A percentile compares a stretch with the other conserved stretches of the same genome.
Evolutionary conservation across 2,113 vertebrate genomes (phyloP).

Genomic region (Phainopepla nitens): DNA sequence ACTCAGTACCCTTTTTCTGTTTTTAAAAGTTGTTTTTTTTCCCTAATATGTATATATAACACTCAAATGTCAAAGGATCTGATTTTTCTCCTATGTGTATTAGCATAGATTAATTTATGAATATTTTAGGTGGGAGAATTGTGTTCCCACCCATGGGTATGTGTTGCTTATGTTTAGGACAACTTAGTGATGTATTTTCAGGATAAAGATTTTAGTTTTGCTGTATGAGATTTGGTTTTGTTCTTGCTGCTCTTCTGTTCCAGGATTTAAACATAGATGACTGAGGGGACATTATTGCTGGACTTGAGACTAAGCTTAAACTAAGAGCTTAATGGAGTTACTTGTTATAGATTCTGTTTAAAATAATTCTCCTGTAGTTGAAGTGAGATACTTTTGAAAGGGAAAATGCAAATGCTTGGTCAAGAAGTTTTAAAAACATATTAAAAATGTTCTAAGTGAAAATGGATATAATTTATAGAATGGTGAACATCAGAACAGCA

Average conservation of each 20-base stretch:
- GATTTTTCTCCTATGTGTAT: neutral
- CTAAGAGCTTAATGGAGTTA: neutral
- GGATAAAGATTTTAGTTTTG: neutral
- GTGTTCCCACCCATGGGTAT: neutral
- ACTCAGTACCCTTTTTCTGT: neutral
- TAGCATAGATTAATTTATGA: neutral
- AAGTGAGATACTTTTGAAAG: neutral
- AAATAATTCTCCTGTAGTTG: neutral
- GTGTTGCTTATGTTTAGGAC: neutral
- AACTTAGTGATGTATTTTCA: neutral
- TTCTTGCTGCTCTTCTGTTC: neutral
- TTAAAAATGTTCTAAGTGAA: neutral
- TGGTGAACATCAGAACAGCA: neutral
- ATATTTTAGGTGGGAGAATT: slow-evolving; percentile 22
- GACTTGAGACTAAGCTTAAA: neutral
- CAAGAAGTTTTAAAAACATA: neutral
- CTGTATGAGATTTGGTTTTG: neutral
- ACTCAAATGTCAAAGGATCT: neutral
- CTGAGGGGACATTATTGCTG: neutral
- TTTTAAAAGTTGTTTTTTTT: neutral
- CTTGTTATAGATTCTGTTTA: neutral
- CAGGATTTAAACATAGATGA: neutral
- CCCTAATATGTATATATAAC: neutral
- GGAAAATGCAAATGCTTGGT: neutral
- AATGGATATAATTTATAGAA: neutral